Evolutionary conservation across 2,113 vertebrate species (phyloP).

Genomic region (Haplotaxodon microlepis): DNA sequence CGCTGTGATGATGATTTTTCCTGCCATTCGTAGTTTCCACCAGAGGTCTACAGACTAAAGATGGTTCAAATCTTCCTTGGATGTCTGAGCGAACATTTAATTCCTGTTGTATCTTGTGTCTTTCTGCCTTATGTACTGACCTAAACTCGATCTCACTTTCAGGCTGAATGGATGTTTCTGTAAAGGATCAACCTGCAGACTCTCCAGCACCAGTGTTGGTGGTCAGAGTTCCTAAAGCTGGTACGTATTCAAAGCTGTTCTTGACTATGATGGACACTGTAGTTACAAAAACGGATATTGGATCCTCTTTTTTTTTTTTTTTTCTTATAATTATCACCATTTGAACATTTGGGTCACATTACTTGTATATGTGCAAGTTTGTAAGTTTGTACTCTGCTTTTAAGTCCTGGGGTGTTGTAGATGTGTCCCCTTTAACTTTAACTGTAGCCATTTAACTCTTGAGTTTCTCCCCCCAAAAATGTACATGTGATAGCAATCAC

Average conservation of each 20-base stretch:
- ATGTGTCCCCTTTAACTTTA: not conserved
- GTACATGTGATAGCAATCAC: rapidly evolving
- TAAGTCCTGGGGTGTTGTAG: not conserved
- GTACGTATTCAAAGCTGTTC: rapidly evolving
- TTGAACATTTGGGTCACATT: not conserved
- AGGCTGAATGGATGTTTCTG: rapidly evolving
- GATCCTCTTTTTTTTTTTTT: rapidly evolving
- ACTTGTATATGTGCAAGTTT: rapidly evolving
- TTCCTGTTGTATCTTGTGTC: not conserved
- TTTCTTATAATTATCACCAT: not conserved
- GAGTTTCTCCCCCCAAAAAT: not conserved
- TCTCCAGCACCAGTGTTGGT: not conserved
- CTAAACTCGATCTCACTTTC: rapidly evolving
- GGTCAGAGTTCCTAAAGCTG: not conserved
- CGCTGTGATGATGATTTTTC: slow-evolving; percentile 19
- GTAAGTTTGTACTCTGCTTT: not conserved
- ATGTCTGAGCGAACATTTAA: not conserved
- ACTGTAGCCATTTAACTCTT: not conserved
- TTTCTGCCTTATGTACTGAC: not conserved
- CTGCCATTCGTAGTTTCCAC: slow-evolving; percentile 55
- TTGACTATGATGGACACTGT: rapidly evolving
- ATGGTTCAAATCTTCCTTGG: too few relatives aligned
- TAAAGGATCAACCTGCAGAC: not conserved
- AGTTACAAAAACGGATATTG: rapidly evolving
- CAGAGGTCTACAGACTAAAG: slow-evolving; percentile 10